Base-by-base conservation (phyloP, 1,140 invertebrate species). In the Panulirus ornatus region DNA sequence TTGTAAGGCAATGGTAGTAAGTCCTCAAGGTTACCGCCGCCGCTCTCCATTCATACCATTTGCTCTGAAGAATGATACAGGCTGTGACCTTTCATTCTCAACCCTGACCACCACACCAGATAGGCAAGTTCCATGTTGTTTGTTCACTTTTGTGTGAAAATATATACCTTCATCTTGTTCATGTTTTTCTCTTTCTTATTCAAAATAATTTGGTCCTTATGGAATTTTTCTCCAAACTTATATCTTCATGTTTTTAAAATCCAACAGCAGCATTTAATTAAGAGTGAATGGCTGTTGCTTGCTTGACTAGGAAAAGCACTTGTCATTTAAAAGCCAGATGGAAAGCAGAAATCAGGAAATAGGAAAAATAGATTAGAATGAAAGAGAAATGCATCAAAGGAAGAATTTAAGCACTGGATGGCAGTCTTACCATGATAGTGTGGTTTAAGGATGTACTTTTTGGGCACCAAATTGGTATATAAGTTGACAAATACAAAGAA, bases 21-120 rank as follows among this genome's bases (percentile, higher is more conserved):
- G 91, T 84, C 88, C 90, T 84, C 86, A 90, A 95, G 94, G 92
- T 92, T 92, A 93, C 79, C 95, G 96, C 63, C 94, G 96, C 71
- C 94, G 98, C 51, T 96, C 96, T 1, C 98, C 98, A 0, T 99
- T 99, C 94, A 96, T 99, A 89, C 98, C 98, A 0, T 99, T 97
- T 94, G 97, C 97, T 0, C 93, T 99, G 27, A 96, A 96, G 92
- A 99, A 99, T 94, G 96, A 98, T 51, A 98, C 97, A 8, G 98
- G 98, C 0, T 97, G 96, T 73, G 95, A 95, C 11, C 94, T 99
- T 0, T 96, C 96, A 94, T 99, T 98, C 78, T 47, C 84, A 16
- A 87, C 91, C 11, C 22, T 91, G 51, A 91, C 91, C 11, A 63
- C 88, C 22, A 90, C 88, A 22, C 88, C 88, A 30, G 88, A 90